Conservation (phyloP, 2,797 vertebrate species). For the Tachyglossus aculeatus region DNA sequence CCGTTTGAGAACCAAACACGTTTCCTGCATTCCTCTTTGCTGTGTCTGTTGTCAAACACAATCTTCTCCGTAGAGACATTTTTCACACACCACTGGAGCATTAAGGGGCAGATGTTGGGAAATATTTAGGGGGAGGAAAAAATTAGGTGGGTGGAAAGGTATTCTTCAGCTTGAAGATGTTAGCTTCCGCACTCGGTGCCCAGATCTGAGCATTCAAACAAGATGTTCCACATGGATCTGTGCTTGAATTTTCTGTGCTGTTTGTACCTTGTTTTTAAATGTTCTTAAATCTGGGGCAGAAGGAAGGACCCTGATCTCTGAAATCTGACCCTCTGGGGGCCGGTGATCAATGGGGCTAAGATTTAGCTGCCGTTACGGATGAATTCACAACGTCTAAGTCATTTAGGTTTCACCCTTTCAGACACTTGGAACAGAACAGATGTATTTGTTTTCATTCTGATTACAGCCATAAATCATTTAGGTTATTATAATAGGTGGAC, state of each 20-base stretch:
- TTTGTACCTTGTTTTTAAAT: no score
- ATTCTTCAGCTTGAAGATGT: not conserved
- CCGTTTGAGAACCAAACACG: conserved; percentile 53
- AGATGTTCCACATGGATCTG: not conserved
- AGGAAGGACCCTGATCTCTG: not conserved
- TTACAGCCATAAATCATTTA: conserved; percentile 48
- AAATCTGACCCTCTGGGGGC: conserved; percentile 7
- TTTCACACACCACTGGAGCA: conserved; percentile 42
- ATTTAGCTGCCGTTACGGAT: conserved; percentile 45
- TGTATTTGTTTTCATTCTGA: conserved; percentile 45
- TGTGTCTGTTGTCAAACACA: conserved; percentile 49
- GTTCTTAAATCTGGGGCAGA: no score
- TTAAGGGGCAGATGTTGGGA: conserved; percentile 10
- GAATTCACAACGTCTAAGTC: conserved; percentile 45
- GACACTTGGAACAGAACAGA: conserved; percentile 48
- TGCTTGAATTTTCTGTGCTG: not conserved
- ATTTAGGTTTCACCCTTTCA: conserved; percentile 42
- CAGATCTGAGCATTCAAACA: not conserved
- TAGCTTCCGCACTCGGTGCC: not conserved
- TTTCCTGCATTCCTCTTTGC: conserved; percentile 47
- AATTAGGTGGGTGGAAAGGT: conserved; percentile 41
- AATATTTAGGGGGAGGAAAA: conserved; percentile 23
- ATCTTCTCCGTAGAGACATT: conserved; percentile 43
- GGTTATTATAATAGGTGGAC: conserved; percentile 34
- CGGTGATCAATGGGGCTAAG: conserved; percentile 50